Base-by-base conservation (phyloP, 2,888 invertebrate species). In the Halocaridina rubra region DNA sequence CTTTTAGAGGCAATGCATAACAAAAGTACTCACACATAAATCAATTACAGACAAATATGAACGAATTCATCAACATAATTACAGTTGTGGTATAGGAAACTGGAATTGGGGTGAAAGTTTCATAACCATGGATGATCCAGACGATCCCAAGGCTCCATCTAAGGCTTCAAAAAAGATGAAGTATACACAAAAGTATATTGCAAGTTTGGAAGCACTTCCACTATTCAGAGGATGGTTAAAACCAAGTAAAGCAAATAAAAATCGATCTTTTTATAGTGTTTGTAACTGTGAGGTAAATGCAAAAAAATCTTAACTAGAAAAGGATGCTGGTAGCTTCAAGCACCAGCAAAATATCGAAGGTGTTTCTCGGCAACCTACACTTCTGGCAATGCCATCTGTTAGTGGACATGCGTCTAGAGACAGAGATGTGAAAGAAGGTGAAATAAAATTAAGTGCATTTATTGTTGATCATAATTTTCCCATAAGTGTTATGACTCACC, bases 381-480 rank as follows among this genome's bases (percentile, higher is more conserved):
- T 64, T 4, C 27, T 64, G 64, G n/a, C n/a, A 64, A 24, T 78
- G 78, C n/a, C 78, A 33, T 78, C 33, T 64, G 61, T 39, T 22
- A 78, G 67, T 22, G 77, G 32, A 61, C 59, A 30, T 30, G 30
- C 32, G 19, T 61, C 61, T 33, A 27, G 16, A 16, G 77, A 64
- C 22, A 61, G 27, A 24, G 74, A 39, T 29, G 74, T 74, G 5
- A 74, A 39, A 39, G 61, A 59, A 77, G 80, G 90, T 24, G 69
- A 79, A 80, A 69, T 71, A 46, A 69, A 57, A 71, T 32, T 80
- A 46, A 71, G 84, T 67, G 88, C 88, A 86, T 89, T 88, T 85
- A 85, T 89, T 86, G 88, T 88, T 27, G 86, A 84, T 80, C 88
- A 80, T 79, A 85, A 88, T 59, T 57, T 89, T 24, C 88, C 89